Evolutionary conservation across 2,113 vertebrate genomes (phyloP), one percentile per base, ranked within the genome.

Genomic region (Myocastor coypus): DNA sequence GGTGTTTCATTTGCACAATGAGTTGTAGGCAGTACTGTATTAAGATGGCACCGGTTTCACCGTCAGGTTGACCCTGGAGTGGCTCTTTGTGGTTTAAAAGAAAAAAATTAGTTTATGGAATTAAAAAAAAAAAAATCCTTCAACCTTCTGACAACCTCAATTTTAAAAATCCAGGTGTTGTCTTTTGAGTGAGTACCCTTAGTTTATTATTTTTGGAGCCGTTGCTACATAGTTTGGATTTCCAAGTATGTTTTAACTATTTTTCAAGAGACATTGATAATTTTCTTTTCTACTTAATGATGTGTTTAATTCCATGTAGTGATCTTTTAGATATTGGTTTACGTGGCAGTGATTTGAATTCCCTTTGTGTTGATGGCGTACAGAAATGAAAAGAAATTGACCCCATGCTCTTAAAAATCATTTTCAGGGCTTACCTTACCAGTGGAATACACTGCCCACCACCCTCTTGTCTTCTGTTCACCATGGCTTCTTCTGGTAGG

Each of bases 401-500:
- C 96, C 89, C 91, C 90, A 77, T 97, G 85, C 92, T 96, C 97
- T 86, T 96, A 94, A 91, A 96, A 96, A 96, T 97, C 46, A 11
- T 96, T 98, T 97, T 89, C 97, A 98, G 97, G 94, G 82, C 75
- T 94, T 94, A 92, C 63, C 91, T 93, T 95, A 82, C 92, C 95
- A 94, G 93, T 96, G 97, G 97, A 68, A 55, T 94, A 93, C 57
- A 96, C 95, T 87, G 89, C 94, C 97, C 87, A 69, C 93, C 97
- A 89, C 69, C 92, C 95, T 97, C 96, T 95, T 96, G 84, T 97
- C 97, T 97, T 97, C 96, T 96, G 10, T 95, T 96, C 97, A 93
- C 90, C 98, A 99, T 99, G 98, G 98, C 98, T 97, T 98, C 98
- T 97, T 99, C 98, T 98, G 98, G 98, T 99, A 98, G 59, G 98